Evolutionary conservation across 2,888 invertebrate species (phyloP).

Genomic region (Nasonia oneida): DNA sequence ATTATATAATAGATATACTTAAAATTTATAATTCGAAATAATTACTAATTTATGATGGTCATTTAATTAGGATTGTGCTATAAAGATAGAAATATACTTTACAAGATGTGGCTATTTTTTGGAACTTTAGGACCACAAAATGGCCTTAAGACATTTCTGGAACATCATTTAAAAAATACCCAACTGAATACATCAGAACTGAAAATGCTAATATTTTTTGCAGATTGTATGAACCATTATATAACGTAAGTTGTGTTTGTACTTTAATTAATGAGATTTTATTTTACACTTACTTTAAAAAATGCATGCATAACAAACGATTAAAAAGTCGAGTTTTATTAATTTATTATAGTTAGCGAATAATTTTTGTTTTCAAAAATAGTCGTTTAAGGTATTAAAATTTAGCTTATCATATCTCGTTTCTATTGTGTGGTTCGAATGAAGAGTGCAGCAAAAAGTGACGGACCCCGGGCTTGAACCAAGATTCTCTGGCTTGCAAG

Average conservation of each 20-base stretch:
- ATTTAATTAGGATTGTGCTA: conserved; percentile 91
- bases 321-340: no score
- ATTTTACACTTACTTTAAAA: not conserved
- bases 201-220: conserved; percentile 94
- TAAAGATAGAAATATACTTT: conserved; percentile 90
- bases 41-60: not conserved
- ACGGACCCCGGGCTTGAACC: no score
- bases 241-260: conserved; percentile 88
- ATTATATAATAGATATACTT: not conserved
- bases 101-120: conserved; percentile 94
- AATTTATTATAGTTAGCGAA: no score
- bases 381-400: no score
- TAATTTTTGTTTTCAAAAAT: no score
- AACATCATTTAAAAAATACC: conserved; percentile 89
- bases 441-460: no score
- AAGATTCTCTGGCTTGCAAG: no score
- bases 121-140: conserved; percentile 93
- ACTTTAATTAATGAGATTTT: not conserved
- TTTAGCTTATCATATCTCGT: no score
- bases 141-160: conserved; percentile 93
- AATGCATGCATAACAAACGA: no score
- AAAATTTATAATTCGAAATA: not conserved
- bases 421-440: no score
- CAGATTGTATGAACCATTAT: conserved; percentile 97
- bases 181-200: conserved; percentile 93